Evolutionary conservation across 1,140 invertebrate species (phyloP).

Genomic region (Lepidotrigona ventralis): DNA sequence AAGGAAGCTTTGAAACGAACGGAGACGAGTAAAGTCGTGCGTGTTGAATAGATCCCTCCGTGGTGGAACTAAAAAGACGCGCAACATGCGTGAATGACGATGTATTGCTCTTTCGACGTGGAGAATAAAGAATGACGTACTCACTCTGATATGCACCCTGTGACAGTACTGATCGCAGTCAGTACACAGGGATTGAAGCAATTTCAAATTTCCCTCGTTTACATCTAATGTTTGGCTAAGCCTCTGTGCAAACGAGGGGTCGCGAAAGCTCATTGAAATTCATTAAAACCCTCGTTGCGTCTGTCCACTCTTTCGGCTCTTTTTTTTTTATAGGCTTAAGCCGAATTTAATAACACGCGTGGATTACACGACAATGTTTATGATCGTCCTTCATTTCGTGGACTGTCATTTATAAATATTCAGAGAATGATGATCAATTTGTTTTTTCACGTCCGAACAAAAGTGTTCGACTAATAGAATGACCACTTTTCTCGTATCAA

Average conservation of each 20-base stretch:
- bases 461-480: too few relatives aligned
- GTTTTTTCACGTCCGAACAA: too few relatives aligned
- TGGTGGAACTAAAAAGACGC: conserved; percentile 37
- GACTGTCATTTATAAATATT: not conserved
- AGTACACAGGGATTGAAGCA: conserved; percentile 59
- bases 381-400: not conserved
- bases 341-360: conserved; percentile 6
- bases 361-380: not conserved
- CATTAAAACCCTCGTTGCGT: conserved; percentile 56
- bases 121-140: conserved; percentile 40
- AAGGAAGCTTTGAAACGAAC: not conserved
- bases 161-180: conserved; percentile 54
- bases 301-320: conserved; percentile 1
- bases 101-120: conserved; percentile 57
- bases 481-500: too few relatives aligned
- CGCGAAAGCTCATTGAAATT: conserved; percentile 67
- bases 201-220: conserved; percentile 66
- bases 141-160: conserved; percentile 70
- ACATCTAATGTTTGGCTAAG: conserved; percentile 64
- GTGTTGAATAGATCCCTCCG: not conserved
- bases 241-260: conserved; percentile 67
- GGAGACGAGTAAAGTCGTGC: not conserved
- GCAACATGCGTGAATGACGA: conserved; percentile 64
- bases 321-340: not conserved
- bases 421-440: too few relatives aligned